Evolutionary conservation across 2,888 invertebrate species (phyloP), one percentile per base, ranked within the genome.

Genomic region (Dasysyrphus albostriatus): DNA sequence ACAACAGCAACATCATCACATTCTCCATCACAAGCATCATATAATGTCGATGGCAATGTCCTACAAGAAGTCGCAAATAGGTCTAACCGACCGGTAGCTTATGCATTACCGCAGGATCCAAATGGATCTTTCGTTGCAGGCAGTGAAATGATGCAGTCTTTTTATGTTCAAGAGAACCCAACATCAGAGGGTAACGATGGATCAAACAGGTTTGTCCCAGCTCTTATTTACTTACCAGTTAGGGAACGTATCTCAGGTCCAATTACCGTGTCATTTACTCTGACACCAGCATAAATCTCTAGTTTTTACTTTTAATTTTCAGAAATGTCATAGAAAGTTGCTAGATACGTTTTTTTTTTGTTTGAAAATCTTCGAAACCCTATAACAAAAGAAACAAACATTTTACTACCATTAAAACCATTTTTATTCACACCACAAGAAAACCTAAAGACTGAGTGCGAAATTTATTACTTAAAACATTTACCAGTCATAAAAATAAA

Each of bases 211-310:
- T 96, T 98, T 93, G 96, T 97, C 91, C 97, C 98, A 89, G 97
- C 98, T 90, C 95, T 98, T 90, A 97, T 98, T 93, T 98, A 98
- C 94, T 95, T 98, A 93, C 98, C 98, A 88, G 98, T 98, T 91
- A 96, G 96, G 89, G 96, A 97, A 92, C 95, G 97, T 93, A 95
- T 98, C 91, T 96, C 96, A 91, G 95, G 96, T 91, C 96, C 97
- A 89, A 95, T 98, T 90, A 97, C 97, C 90, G 96, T 98, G 91
- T 97, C 98, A 93, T 98, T 98, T 92, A 97, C 96, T 92, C 95
- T 98, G 90, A 98, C 97, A 92, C 98, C 98, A 91, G 97, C 98
- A 94, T 97, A 96, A 93, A 67, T 63, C 3, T 44, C 42, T 12
- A 5, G 9, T 54, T 76, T 70, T 44, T 72, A 63, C 70, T 75